phyloP scores from a whole-genome alignment of 2,888 invertebrate genomes.

The Sphaerophoria taeniata region DNA sequence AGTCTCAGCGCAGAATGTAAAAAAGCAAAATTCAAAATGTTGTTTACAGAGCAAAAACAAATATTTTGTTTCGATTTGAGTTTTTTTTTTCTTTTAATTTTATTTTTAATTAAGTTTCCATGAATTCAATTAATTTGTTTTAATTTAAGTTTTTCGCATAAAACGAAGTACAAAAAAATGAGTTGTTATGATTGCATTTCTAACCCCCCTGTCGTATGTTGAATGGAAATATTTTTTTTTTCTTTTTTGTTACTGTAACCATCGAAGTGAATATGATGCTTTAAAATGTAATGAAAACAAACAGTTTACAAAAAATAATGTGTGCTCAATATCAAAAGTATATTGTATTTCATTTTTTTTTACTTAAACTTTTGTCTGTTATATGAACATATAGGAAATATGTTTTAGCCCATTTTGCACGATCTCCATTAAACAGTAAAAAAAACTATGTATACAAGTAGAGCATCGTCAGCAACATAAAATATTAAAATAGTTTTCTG shows the following conservation, averaged over 20 bases:
- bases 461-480: conserved; percentile 70
- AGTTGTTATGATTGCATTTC: conserved; percentile 74
- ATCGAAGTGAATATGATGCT: conserved; percentile 73
- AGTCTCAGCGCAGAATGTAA: conserved; percentile 40
- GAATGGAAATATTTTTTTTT: conserved; percentile 65
- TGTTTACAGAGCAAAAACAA: conserved; percentile 31
- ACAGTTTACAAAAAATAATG: conserved; percentile 58
- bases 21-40: conserved; percentile 81
- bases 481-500: conserved; percentile 66
- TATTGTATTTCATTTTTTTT: conserved; percentile 21
- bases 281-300: conserved; percentile 66
- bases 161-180: conserved; percentile 58
- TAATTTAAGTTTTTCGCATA: conserved; percentile 65
- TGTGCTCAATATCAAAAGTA: conserved; percentile 57
- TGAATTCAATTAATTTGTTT: conserved; percentile 19
- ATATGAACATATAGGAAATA: conserved; percentile 59
- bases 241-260: conserved; percentile 61
- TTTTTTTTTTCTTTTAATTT: conserved; percentile 24
- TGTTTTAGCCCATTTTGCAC: conserved; percentile 73
- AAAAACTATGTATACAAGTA: conserved; percentile 43
- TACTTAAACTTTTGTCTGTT: conserved; percentile 55
- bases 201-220: conserved; percentile 74
- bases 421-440: conserved; percentile 61
- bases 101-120: conserved; percentile 53
- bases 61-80: conserved; percentile 39